A percentile compares a stretch with the other conserved stretches of the same genome.
Evolutionary conservation across 2,888 invertebrate species (phyloP).

Genomic region (Drosophila fungiperda): DNA sequence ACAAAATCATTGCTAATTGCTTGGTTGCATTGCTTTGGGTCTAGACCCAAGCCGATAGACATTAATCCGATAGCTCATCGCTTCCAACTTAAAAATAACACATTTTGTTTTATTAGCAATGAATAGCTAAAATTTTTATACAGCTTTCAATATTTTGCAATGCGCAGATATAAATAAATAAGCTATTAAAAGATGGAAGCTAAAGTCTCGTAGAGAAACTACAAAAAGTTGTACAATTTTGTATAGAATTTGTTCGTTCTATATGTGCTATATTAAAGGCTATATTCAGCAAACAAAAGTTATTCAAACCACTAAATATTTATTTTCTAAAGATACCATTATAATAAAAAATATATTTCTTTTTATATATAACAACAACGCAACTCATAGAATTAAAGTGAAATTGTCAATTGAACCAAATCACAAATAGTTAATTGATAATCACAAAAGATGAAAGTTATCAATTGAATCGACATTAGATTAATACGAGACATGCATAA

Average conservation of each 20-base stretch:
- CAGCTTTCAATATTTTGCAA: background rate
- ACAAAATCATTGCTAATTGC: slow-evolving; percentile 14
- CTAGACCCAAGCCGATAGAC: slow-evolving; percentile 5
- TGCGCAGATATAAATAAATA: background rate
- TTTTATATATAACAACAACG: background rate
- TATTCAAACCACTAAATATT: background rate
- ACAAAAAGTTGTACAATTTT: background rate
- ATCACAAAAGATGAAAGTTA: background rate
- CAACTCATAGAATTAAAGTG: background rate
- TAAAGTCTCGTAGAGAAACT: background rate
- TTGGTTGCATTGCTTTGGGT: slow-evolving; percentile 1
- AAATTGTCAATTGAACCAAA: background rate
- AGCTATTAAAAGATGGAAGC: background rate
- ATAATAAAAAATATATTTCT: background rate
- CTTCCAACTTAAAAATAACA: background rate
- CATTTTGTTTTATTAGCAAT: background rate
- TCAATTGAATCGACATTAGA: slow-evolving; percentile 1
- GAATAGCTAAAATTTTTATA: background rate
- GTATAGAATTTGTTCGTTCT: background rate
- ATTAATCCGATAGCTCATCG: background rate
- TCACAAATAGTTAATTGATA: background rate
- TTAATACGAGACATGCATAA: background rate
- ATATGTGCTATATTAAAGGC: too few species aligned
- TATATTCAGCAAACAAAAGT: background rate
- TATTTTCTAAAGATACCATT: background rate